phyloP scores from a whole-genome alignment of 2,888 invertebrate species.

The Gymnosoma rotundatum region DNA sequence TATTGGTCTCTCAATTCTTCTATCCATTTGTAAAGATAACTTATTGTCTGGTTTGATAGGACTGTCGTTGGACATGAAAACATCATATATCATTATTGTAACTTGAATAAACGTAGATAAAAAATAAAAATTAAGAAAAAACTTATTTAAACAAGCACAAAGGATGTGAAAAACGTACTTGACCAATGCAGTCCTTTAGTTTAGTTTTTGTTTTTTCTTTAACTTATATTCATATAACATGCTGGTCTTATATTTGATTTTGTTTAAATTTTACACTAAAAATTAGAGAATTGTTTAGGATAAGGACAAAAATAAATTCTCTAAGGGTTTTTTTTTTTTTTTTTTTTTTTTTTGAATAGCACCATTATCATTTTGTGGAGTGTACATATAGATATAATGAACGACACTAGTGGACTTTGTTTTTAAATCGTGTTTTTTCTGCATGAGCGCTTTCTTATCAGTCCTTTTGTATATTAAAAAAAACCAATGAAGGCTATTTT shows the following conservation, averaged over 20 bases:
- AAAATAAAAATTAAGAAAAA: not conserved
- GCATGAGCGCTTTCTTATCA: too few species aligned
- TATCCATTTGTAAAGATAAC: slow-evolving; percentile 56
- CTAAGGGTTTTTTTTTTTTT: too few species aligned
- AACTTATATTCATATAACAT: slow-evolving; percentile 19
- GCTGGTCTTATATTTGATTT: slow-evolving; percentile 42
- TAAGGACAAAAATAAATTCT: not conserved
- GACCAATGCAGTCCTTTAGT: slow-evolving; percentile 45
- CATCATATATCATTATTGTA: slow-evolving; percentile 57
- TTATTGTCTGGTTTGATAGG: slow-evolving; percentile 59
- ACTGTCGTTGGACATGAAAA: slow-evolving; percentile 54
- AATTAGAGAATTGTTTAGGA: not conserved
- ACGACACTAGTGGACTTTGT: too few species aligned
- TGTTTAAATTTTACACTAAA: not conserved
- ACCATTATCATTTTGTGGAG: too few species aligned
- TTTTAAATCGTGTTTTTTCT: too few species aligned
- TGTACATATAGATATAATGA: too few species aligned
- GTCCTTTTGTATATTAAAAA: too few species aligned
- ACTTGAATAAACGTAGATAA: slow-evolving; percentile 34
- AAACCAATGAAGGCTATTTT: too few species aligned
- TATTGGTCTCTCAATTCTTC: slow-evolving; percentile 27
- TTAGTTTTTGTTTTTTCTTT: not conserved
- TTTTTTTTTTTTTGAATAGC: too few species aligned
- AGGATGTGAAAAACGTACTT: slow-evolving; percentile 35
- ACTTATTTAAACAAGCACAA: slow-evolving; percentile 17